Base-by-base conservation (phyloP, 1,140 invertebrate species). In the Tetragnatha versicolor region DNA sequence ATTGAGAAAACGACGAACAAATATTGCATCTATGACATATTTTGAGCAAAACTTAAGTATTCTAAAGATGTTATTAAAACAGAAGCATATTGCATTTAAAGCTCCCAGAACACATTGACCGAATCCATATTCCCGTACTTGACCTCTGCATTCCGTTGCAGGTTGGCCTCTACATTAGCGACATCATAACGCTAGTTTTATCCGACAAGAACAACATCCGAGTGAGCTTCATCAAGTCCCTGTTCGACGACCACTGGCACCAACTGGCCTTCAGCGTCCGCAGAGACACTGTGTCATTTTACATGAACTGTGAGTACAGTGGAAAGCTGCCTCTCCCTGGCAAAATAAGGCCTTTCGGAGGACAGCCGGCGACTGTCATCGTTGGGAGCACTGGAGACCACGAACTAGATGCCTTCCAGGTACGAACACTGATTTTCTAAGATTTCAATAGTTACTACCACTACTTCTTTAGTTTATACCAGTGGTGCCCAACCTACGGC, bases 321-420 rank as follows among this genome's bases (percentile, higher is more conserved):
- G 65, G 61, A 5, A 79, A 69, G 27, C 31, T 79, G 20, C 76
- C 76, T 69, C 25, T 79, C 14, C 39, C 63, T 0, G 65, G 63
- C 17, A 79, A 69, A 31, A 68, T 79, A 7, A 49, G 76, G 10
- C 76, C 76, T 10, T 79, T 79, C 47, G 76, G 63, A 17, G 65
- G 63, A 7, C 49, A 60, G 20, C 65, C 76, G 9, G 76, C 65
- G 0, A 79, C 76, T 22, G 47, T 79, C 14, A 68, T 79, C 10
- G 65, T 79, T 3, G 76, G 76, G 17, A 79, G 76, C 51, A 68
- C 65, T 3, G 76, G 76, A 25, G 22, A 65, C 2, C 63, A 69
- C 10, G 76, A 79, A 47, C 3, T 60, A 17, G 63, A 79, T 42
- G 76, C 76, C 31, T 79, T 79, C 27, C 76, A 79, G 53, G 76